These are phyloP conservation scores for Sarcophaga variegata DNA, from an alignment of 2,888 invertebrate species.

Conservation along the genomic window DNA sequence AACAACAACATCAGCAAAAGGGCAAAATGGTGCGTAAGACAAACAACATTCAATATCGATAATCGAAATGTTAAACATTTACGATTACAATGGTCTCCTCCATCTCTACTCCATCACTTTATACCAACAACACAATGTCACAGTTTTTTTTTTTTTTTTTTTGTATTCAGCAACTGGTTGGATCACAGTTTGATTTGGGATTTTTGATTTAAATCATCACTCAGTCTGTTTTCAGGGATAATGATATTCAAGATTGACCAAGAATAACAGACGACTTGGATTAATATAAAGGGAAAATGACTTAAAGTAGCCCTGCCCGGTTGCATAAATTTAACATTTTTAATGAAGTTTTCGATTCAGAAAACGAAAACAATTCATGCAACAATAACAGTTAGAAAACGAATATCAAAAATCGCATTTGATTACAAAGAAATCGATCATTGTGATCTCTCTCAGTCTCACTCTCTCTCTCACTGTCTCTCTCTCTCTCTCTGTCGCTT, in stretches of 20 bases:
- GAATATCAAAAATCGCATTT: neutral
- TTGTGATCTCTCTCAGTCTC: no score
- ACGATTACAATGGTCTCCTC: conserved; percentile 57
- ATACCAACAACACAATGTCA: neutral
- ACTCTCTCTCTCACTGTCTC: no score
- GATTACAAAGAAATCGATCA: neutral
- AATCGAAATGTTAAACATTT: conserved; percentile 68
- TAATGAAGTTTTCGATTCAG: conserved; percentile 40
- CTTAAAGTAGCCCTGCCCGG: neutral
- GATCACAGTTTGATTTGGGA: conserved; percentile 29
- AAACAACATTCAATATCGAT: conserved; percentile 61
- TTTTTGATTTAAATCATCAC: conserved; percentile 63
- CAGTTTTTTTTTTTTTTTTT: neutral
- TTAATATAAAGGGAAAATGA: neutral
- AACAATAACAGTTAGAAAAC: conserved; percentile 53
- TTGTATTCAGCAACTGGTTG: conserved; percentile 27
- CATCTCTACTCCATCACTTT: conserved; percentile 1
- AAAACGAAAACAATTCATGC: conserved; percentile 20
- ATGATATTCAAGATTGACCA: conserved; percentile 63
- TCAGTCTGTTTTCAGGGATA: conserved; percentile 40
- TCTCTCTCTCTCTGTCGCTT: no score
- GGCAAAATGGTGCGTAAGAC: conserved; percentile 19
- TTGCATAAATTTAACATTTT: conserved; percentile 54
- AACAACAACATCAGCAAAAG: neutral
- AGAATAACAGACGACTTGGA: conserved; percentile 20